A percentile compares a stretch with the other conserved stretches of the same genome.
Evolutionary conservation across 2,888 invertebrate species (phyloP).

Genomic region (Xanthia togata): DNA sequence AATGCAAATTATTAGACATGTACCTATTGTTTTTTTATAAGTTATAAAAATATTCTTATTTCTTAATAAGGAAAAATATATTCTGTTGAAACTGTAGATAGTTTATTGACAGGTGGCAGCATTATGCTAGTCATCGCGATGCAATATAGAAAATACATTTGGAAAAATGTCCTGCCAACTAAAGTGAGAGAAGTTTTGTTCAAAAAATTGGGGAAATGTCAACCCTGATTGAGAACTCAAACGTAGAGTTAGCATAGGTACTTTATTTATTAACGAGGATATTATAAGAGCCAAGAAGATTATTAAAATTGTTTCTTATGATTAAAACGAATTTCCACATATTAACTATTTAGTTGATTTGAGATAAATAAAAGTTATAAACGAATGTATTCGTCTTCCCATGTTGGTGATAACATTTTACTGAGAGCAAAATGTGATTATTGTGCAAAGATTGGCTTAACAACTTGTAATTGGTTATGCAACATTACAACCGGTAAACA

Average conservation of each 20-base stretch:
- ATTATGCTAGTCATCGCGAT: too few relatives aligned
- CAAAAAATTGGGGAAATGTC: not conserved
- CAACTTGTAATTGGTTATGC: constrained; percentile 32
- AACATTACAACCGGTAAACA: constrained; percentile 45
- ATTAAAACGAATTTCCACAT: not conserved
- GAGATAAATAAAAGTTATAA: not conserved
- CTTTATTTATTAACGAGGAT: not conserved
- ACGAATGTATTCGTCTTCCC: not conserved
- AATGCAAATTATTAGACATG: not conserved
- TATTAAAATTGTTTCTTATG: not conserved
- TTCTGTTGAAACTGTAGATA: not conserved
- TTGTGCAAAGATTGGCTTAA: constrained; percentile 21
- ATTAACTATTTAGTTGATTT: not conserved
- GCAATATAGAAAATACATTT: not conserved
- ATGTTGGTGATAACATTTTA: constrained; percentile 24
- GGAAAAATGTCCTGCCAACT: not conserved
- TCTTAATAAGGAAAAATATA: too few relatives aligned
- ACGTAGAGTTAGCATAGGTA: not conserved
- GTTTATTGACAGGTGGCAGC: not conserved
- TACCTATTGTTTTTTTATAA: not conserved
- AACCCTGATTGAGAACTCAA: not conserved
- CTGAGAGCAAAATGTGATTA: constrained; percentile 24
- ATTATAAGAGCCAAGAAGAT: not conserved
- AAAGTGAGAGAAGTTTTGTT: too few relatives aligned
- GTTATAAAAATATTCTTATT: not conserved